Conservation (phyloP, 2,113 vertebrate genomes). For the Syrrhaptes paradoxus region DNA sequence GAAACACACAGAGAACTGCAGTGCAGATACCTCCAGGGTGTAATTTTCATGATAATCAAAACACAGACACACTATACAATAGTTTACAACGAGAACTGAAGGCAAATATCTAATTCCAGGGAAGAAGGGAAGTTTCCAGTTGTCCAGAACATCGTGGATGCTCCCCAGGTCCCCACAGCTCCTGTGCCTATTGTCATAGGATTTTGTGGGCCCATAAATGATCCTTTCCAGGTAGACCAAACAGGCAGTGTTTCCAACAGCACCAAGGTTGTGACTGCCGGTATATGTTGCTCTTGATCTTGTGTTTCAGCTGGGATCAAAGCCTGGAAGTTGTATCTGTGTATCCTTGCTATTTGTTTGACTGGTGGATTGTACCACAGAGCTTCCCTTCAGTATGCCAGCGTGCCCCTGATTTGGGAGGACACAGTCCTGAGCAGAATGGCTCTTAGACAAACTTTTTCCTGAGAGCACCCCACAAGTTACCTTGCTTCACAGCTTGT, state of each 20-base stretch:
- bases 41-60: conserved; percentile 49
- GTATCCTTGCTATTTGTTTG: not conserved
- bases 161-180: not conserved
- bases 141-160: not conserved
- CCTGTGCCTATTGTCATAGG: not conserved
- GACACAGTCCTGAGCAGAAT: not conserved
- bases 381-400: not conserved
- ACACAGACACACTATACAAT: not conserved
- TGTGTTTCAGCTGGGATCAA: not conserved
- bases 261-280: not conserved
- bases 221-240: not conserved
- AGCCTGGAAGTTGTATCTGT: not conserved
- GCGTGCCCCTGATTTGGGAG: not conserved
- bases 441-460: not conserved
- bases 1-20: not conserved
- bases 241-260: not conserved
- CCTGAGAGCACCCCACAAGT: not conserved
- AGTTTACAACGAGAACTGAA: not conserved
- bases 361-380: not conserved
- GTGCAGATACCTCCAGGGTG: not conserved
- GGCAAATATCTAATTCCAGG: not conserved
- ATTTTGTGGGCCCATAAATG: not conserved
- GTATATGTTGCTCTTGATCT: not conserved
- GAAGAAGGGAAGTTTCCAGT: not conserved
- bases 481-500: not conserved